phyloP scores from a whole-genome alignment of 2,797 vertebrate species.

The Rhynchonycteris naso region DNA sequence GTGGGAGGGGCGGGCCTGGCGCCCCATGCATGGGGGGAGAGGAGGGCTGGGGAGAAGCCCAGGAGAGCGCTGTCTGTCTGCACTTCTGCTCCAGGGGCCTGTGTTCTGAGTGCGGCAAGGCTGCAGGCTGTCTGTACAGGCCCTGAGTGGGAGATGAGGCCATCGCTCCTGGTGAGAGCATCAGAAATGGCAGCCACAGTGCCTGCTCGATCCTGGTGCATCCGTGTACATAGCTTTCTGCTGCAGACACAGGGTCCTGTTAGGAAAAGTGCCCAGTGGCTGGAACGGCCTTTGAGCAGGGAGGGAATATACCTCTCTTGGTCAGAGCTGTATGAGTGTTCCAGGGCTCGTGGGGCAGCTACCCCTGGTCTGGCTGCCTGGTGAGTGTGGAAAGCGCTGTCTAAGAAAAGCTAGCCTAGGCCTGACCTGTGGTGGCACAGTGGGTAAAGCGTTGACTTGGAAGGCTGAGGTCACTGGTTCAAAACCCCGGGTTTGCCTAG shows the following conservation, averaged over 20 bases:
- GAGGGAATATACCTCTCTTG: accelerated
- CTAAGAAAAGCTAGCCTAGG: neutral
- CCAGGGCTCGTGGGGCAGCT: neutral
- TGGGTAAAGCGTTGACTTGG: too few relatives aligned
- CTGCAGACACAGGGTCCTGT: neutral
- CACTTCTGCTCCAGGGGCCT: neutral
- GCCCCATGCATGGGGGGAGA: neutral
- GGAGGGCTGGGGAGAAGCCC: neutral
- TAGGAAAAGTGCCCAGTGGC: neutral
- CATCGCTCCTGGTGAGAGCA: neutral
- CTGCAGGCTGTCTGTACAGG: neutral
- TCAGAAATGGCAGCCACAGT: neutral
- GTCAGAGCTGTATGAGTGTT: neutral
- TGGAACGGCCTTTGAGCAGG: neutral
- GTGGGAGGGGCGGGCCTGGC: neutral
- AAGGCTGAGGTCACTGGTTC: too few relatives aligned
- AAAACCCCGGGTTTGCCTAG: too few relatives aligned
- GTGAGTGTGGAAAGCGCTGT: too few relatives aligned
- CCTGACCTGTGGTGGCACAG: neutral
- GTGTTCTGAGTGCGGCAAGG: neutral
- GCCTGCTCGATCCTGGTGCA: accelerated
- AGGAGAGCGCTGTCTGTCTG: neutral
- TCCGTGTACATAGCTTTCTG: neutral
- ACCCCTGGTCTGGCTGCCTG: neutral
- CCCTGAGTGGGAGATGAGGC: neutral